Evolutionary conservation across 1,140 invertebrate genomes (phyloP).

Genomic region (Neelides sp.): DNA sequence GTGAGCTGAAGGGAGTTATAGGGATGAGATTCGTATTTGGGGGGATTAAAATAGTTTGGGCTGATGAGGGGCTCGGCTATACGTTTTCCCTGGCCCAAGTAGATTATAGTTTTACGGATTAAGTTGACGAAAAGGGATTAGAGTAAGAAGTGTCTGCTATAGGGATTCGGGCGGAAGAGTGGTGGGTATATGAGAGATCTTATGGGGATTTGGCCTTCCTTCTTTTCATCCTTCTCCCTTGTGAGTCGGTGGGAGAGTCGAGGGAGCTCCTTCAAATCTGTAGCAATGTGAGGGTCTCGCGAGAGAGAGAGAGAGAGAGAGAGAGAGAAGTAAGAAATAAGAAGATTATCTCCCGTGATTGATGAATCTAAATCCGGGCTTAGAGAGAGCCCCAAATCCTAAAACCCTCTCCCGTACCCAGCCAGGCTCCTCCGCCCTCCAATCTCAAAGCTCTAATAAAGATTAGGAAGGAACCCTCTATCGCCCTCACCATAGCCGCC

Average conservation of each 20-base stretch:
- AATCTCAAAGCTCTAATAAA: slow-evolving; percentile 31
- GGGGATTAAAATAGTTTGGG: slow-evolving; percentile 30
- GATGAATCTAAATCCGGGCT: slow-evolving; percentile 32
- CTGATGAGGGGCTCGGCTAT: slow-evolving; percentile 23
- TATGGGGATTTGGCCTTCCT: slow-evolving; percentile 22
- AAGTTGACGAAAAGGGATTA: slow-evolving; percentile 30
- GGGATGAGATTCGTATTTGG: slow-evolving; percentile 18
- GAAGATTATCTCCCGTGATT: slow-evolving; percentile 32
- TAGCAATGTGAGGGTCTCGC: background rate
- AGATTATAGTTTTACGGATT: slow-evolving; percentile 31
- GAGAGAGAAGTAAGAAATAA: slow-evolving; percentile 30
- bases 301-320: slow-evolving; percentile 16
- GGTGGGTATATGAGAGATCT: slow-evolving; percentile 18
- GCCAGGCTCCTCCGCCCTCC: slow-evolving; percentile 7
- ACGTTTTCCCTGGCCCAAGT: slow-evolving; percentile 9
- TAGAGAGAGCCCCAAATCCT: slow-evolving; percentile 28
- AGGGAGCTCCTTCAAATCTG: slow-evolving; percentile 7
- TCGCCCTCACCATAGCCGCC: too few species aligned
- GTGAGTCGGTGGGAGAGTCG: slow-evolving; percentile 19
- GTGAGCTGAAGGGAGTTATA: too few species aligned
- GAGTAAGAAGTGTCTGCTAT: slow-evolving; percentile 24
- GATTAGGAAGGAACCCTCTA: too few species aligned
- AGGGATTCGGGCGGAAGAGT: slow-evolving; percentile 21
- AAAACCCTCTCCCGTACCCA: slow-evolving; percentile 24
- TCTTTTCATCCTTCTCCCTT: slow-evolving; percentile 1